phyloP scores from a whole-genome alignment of 2,888 invertebrate genomes.

The Cyaniris semiargus region DNA sequence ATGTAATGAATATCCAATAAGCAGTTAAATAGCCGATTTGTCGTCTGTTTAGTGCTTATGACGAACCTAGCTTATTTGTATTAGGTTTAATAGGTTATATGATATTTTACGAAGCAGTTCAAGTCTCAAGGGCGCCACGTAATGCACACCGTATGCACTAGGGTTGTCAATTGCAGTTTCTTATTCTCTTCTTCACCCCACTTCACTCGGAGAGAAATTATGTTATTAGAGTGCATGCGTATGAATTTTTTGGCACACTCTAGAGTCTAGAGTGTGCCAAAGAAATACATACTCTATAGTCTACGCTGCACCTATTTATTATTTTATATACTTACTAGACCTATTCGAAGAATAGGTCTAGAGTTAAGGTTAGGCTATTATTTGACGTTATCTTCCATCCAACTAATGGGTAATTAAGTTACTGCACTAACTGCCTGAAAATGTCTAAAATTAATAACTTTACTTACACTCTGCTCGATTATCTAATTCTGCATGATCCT shows the following conservation, averaged over 20 bases:
- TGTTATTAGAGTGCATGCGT: too few relatives aligned
- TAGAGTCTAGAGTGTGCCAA: too few relatives aligned
- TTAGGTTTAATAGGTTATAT: slow-evolving; percentile 21
- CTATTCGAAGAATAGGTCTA: not conserved
- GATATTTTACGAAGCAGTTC: slow-evolving; percentile 35
- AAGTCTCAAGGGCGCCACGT: slow-evolving; percentile 35
- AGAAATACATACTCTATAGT: too few relatives aligned
- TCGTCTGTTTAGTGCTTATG: not conserved
- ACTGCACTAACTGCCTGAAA: not conserved
- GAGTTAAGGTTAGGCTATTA: not conserved
- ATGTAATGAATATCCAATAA: not conserved
- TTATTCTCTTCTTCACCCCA: not conserved
- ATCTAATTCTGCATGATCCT: not conserved
- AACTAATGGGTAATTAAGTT: not conserved
- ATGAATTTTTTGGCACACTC: too few relatives aligned
- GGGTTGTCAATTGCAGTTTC: not conserved
- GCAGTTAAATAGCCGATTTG: not conserved
- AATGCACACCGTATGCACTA: slow-evolving; percentile 31
- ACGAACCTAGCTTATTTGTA: not conserved
- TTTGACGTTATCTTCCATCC: not conserved
- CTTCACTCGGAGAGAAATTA: too few relatives aligned
- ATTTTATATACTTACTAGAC: too few relatives aligned
- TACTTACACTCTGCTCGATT: not conserved
- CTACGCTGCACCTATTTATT: too few relatives aligned
- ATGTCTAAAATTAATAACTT: not conserved